These are phyloP conservation scores for Orthochromis indermauri DNA, from an alignment of 2,113 vertebrate genomes.

Conservation along the genomic window DNA sequence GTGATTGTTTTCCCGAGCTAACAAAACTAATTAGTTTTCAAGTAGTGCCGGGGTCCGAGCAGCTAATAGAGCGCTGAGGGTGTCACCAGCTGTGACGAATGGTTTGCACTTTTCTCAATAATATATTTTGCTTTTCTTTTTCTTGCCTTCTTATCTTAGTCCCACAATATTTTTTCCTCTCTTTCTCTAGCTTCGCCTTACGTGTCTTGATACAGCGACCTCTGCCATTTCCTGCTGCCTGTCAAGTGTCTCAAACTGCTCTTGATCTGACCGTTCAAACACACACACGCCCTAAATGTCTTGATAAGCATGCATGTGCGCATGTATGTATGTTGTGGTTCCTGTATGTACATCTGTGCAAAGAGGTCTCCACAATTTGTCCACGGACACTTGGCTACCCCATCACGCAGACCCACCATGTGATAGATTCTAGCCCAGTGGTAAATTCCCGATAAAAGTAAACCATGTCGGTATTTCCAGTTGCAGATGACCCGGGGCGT, in stretches of 20 bases:
- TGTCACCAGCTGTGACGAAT: conserved; percentile 11
- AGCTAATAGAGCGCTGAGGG: background rate
- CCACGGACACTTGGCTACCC: background rate
- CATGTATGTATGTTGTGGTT: background rate
- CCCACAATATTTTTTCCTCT: background rate
- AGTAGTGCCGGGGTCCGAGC: background rate
- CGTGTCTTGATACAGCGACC: background rate
- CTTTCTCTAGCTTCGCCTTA: background rate
- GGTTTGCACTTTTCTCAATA: background rate
- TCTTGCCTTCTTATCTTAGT: background rate
- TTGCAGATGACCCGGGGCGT: background rate
- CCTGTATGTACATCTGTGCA: background rate
- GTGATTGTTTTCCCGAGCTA: background rate
- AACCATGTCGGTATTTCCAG: conserved; percentile 36
- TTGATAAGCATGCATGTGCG: background rate
- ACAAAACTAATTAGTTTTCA: conserved; percentile 19
- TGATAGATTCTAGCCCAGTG: background rate
- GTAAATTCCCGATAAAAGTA: conserved; percentile 25
- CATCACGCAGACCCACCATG: background rate
- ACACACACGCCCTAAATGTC: background rate
- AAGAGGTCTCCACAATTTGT: background rate
- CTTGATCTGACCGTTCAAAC: background rate
- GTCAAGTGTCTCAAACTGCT: background rate
- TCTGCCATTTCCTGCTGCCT: background rate
- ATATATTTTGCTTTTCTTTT: background rate